Evolutionary conservation across 2,113 vertebrate species (phyloP), one percentile per base, ranked within the genome.

Genomic region (Glaucomys volans): DNA sequence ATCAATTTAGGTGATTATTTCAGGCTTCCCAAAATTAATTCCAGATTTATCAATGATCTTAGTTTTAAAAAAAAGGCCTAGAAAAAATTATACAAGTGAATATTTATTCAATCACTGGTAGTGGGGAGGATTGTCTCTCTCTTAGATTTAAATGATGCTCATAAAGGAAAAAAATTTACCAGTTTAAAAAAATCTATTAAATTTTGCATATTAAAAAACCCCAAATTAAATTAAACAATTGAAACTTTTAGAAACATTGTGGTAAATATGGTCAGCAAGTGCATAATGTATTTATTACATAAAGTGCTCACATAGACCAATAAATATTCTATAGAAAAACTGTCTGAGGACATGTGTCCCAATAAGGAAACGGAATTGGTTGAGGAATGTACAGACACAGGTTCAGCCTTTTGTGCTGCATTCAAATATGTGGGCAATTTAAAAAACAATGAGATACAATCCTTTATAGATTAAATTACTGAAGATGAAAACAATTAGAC

Each of bases 1-100:
- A 91, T 59, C 84, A 91, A 42, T 79, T 92, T 79, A 90, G 96
- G 40, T 86, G 54, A 90, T 90, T 83, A 94, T 95, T 69, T 95
- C 76, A 90, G 91, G 42, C 40, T 87, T 89, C 32, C 74, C 44
- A 22, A 87, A 92, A 90, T 94, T 57, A 96, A 90, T 92, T 95
- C 69, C 50, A 97, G 91, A 90, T 90, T 62, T 94, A 96, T 79
- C 52, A 40, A 96, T 83, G 62, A 94, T 40, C 42, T 76, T 88
- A 80, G 37, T 54, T 32, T 30, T 64, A 83, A 54, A 72, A 37
- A 66, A 52, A 76, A 85, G 84, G 24, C 52, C n/a, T 62, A 72
- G 72, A 79, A 79, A 74, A 88, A 93, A 86, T 67, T 7, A 24
- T 7, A 24, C 28, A 59, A 83, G 62, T 22, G 20, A 82, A 32